These are phyloP conservation scores for Crotophaga sulcirostris DNA, from an alignment of 2,113 vertebrate genomes.

Conservation along the genomic window DNA sequence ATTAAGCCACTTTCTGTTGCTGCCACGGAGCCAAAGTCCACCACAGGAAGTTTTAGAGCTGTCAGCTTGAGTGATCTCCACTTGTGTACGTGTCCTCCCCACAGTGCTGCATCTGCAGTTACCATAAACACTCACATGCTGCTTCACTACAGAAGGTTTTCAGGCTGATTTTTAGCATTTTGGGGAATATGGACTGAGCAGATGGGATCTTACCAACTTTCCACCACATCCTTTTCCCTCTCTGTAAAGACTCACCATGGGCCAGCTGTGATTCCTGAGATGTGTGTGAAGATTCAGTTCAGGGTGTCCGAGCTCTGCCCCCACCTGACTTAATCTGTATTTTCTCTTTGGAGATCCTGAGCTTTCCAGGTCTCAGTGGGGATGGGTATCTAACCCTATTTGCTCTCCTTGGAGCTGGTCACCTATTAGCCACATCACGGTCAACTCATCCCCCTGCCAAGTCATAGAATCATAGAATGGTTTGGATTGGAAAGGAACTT, in stretches of 20 bases:
- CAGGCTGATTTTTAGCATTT: not conserved
- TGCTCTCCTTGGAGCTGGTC: not conserved
- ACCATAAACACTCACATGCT: not conserved
- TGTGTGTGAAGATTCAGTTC: not conserved
- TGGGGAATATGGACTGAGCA: not conserved
- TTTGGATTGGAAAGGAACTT: too few species aligned
- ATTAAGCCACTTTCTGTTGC: constrained; percentile 44
- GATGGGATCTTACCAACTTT: not conserved
- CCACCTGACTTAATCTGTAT: not conserved
- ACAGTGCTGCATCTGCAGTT: not conserved
- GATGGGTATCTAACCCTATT: not conserved
- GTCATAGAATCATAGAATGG: not conserved
- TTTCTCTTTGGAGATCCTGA: not conserved
- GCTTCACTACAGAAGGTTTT: not conserved
- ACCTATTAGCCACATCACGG: fast-evolving
- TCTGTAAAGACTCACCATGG: not conserved
- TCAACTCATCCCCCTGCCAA: not conserved
- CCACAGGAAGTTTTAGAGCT: constrained; percentile 41
- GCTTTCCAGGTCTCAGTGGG: not conserved
- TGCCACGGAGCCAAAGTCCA: constrained; percentile 70
- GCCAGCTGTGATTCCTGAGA: not conserved
- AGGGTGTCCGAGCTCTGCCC: not conserved
- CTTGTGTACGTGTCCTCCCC: not conserved
- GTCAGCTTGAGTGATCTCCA: constrained; percentile 19
- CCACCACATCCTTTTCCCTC: not conserved